Conservation (phyloP, 2,113 vertebrate species). For the Laticauda colubrina region DNA sequence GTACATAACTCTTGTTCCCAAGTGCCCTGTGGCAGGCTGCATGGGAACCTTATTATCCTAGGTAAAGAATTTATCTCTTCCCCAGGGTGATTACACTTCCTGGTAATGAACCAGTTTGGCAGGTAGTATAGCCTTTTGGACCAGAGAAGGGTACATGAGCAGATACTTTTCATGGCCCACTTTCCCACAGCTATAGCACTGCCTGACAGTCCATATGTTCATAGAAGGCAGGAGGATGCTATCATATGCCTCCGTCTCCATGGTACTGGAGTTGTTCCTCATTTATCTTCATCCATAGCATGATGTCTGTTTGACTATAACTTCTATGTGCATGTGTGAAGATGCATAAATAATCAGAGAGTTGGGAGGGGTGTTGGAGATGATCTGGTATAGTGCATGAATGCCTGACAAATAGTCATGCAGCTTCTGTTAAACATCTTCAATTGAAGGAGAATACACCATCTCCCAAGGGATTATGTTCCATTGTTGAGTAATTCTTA, state of each 20-base stretch:
- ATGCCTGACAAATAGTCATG: not conserved
- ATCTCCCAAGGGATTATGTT: not conserved
- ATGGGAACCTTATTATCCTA: not conserved
- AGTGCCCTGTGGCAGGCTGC: not conserved
- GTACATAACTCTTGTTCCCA: not conserved
- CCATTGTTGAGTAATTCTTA: not conserved
- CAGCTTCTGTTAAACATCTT: not conserved
- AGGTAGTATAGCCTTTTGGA: not conserved
- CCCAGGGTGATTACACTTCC: not conserved
- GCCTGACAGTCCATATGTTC: not conserved
- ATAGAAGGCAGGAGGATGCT: not conserved
- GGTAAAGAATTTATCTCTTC: not conserved
- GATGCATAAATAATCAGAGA: not conserved
- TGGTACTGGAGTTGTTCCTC: not conserved
- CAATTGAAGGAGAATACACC: not conserved
- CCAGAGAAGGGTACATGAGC: not conserved
- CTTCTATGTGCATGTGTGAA: not conserved
- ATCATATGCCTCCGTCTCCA: not conserved
- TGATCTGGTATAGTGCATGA: not conserved
- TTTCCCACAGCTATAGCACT: not conserved
- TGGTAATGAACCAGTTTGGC: not conserved
- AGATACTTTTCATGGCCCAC: not conserved
- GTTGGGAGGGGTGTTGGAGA: not conserved
- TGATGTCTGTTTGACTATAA: not conserved
- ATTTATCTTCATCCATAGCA: not conserved